Base-by-base conservation (phyloP, 2,888 invertebrate genomes). In the Plusia festucae region DNA sequence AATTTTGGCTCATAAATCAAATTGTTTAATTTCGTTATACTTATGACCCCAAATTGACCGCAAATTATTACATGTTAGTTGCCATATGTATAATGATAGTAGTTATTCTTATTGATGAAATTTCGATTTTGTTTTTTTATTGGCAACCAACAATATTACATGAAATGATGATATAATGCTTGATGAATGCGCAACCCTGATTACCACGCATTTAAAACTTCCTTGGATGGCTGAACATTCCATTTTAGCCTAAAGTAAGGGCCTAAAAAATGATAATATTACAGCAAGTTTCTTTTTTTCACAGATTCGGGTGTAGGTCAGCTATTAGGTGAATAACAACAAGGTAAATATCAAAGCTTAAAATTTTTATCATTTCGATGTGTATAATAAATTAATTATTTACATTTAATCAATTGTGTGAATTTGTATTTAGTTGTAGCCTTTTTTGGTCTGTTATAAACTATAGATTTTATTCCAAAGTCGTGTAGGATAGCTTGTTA, bases 121-220 rank as follows among this genome's bases (percentile, higher is more conserved):
- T 34, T 13, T 44, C 8, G n/a, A 18, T 5, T 16, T 6, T 46
- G 18, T 9, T 6, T 46, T 9, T 24, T 22, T 49, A 75, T 58
- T 60, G 54, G 27, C 34, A 49, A 30, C 44, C 32, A 24, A 22
- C 24, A n/a, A 20, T 13, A n/a, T 40, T 9, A 52, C 22, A 3
- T 61, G 58, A 64, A 74, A 90, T 95, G 95, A 95, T 95, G 95
- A 93, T 93, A 93, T 69, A 90, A 93, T 94, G 94, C 93, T 82
- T 89, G 75, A 93, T 94, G 94, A 94, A 93, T 90, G 95, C 91
- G 94, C 93, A 94, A 94, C 93, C 92, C 72, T 95, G 95, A 94
- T 95, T 95, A 95, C 94, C 92, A 94, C 88, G 92, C 94, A 94
- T 94, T 91, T 92, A 85, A 88, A 93, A 94, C 95, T 95, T 95